Evolutionary conservation across 2,113 vertebrate genomes (phyloP), one percentile per base, ranked within the genome.

Genomic region (Rhea americana): DNA sequence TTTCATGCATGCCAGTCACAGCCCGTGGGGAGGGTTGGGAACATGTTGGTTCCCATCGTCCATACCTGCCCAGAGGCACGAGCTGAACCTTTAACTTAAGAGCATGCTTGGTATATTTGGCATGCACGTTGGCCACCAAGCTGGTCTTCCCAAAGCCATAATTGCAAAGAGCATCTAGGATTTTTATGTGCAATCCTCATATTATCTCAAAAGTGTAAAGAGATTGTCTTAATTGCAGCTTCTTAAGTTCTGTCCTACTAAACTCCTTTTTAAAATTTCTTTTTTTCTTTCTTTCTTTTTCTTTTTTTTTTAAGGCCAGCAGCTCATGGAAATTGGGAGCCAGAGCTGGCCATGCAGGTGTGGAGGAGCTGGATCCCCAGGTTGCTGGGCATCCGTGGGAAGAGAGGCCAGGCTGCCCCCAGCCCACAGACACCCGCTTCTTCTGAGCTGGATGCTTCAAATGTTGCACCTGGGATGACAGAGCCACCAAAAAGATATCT

Each of bases 21-120:
- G 35, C 7, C 1, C 0, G 56, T 32, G 9, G 11, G 39, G 61
- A 61, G 25, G 9, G 24, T 8, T 9, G 41, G 37, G 32, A 61
- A 28, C 21, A n/a, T 12, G 7, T 22, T 13, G 35, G 28, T n/a
- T 35, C 37, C 72, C 55, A 35, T 48, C 3, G 0, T 10, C 26
- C 20, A 13, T 9, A 5, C 1, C 1, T 8, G 12, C 13, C 50
- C 35, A 4, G 4, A 51, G 45, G 17, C 45, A 7, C 17, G 45
- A 18, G 47, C 10, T 11, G 39, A 76, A 43, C 25, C 65, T 48
- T 47, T 18, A 47, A 47, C 17, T 18, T 18, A 8, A 47, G 45
- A 47, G 45, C 45, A 8, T 4, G 45, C 17, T 16, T n/a, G 32
- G 32, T 5, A 5, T 1, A 1, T 11, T 5, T 20, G 17, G 32